Percentiles rank a stretch among this genome's conserved stretches.
These are phyloP conservation scores for Acronicta aceris DNA, from an alignment of 2,888 invertebrate species.

Conservation along the genomic window DNA sequence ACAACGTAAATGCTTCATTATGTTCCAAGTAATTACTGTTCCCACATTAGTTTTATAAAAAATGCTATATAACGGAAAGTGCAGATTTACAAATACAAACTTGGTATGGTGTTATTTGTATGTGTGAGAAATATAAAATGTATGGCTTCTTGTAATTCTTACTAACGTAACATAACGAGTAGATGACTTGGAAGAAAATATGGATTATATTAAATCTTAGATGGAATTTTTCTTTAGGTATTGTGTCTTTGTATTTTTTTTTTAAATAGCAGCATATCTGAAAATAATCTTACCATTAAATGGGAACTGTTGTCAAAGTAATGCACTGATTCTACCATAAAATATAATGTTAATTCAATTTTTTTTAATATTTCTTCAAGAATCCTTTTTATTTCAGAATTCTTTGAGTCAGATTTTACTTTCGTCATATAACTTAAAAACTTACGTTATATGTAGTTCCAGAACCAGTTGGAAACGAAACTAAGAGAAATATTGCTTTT, in stretches of 20 bases:
- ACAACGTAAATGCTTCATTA: constrained; percentile 42
- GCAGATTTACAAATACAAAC: constrained; percentile 44
- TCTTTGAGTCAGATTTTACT: too few species aligned
- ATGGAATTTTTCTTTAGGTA: too few species aligned
- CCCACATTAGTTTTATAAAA: constrained; percentile 51
- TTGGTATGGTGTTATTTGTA: constrained; percentile 21
- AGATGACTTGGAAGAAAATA: neutral
- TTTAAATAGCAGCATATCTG: too few species aligned
- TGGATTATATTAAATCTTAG: neutral
- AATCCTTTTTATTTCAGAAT: too few species aligned
- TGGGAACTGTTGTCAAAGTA: too few species aligned
- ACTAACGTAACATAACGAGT: neutral
- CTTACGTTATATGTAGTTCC: neutral
- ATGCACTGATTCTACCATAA: too few species aligned
- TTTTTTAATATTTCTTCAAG: too few species aligned
- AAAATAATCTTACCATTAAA: too few species aligned
- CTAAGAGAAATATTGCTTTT: constrained; percentile 1
- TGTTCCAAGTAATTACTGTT: constrained; percentile 44
- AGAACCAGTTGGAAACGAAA: constrained; percentile 1
- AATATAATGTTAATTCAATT: too few species aligned
- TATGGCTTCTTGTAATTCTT: constrained; percentile 6
- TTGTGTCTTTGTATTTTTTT: too few species aligned
- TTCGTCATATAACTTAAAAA: neutral
- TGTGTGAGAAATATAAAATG: constrained; percentile 14
- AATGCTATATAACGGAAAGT: constrained; percentile 35